Percentiles rank a stretch among this genome's conserved stretches.
phyloP scores from a whole-genome alignment of 2,888 invertebrate genomes.

The Liposcelis brunnea region DNA sequence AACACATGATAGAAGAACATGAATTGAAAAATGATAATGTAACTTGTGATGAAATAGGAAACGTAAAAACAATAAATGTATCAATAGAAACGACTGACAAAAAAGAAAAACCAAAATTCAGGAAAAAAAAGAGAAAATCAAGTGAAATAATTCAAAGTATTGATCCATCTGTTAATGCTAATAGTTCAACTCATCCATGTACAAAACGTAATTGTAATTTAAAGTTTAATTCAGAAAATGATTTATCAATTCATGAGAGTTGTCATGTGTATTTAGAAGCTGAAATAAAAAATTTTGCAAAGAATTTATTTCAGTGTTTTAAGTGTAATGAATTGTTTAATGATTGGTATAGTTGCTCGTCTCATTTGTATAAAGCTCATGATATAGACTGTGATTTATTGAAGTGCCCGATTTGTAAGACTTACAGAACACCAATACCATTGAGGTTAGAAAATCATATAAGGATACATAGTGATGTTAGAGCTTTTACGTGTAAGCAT shows the following conservation, averaged over 20 bases:
- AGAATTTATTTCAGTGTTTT: neutral
- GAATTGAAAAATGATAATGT: neutral
- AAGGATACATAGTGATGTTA: slow-evolving; percentile 15
- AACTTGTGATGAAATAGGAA: neutral
- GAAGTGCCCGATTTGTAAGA: slow-evolving; percentile 1
- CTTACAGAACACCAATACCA: slow-evolving; percentile 6
- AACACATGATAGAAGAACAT: slow-evolving; percentile 4
- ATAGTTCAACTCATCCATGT: slow-evolving; percentile 11
- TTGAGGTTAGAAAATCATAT: slow-evolving; percentile 15
- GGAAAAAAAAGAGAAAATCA: no score
- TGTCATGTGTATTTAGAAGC: slow-evolving; percentile 1
- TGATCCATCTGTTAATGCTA: no score
- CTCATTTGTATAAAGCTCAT: slow-evolving; percentile 1
- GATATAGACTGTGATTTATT: slow-evolving; percentile 2
- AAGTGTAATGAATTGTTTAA: neutral
- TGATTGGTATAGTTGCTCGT: neutral
- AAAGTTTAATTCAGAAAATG: slow-evolving; percentile 10
- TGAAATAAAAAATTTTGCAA: no score
- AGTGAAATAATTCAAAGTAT: no score
- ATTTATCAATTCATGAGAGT: neutral
- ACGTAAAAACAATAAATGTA: slow-evolving; percentile 1
- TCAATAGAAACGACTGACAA: neutral
- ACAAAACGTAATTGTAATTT: slow-evolving; percentile 15
- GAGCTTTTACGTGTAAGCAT: slow-evolving; percentile 15
- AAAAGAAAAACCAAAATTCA: no score